Evolutionary conservation across 2,113 vertebrate genomes (phyloP), one percentile per base, ranked within the genome.

Genomic region (Nothobranchius furzeri): DNA sequence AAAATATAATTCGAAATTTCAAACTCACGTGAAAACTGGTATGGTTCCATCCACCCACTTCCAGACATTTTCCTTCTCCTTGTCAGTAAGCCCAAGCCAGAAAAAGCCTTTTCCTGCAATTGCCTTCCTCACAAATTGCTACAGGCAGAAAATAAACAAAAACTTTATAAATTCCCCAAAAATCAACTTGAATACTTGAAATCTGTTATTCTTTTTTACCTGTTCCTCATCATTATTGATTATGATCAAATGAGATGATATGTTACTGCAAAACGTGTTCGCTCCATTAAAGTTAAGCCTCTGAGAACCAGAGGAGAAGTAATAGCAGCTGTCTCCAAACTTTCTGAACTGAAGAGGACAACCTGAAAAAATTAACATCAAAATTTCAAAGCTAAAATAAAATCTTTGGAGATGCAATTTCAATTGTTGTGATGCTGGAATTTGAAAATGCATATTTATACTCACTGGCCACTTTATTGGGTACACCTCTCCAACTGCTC

Each of bases 21-120:
- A 35, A 24, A 94, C 96, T 35, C 85, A 99, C 98, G 82, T 95
- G 78, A 94, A 98, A 64, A 86, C 86, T 17, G 93, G 94, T 45
- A 87, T 14, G 0, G 91, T 95, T 72, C 96, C 96, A 81, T 99
- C 96, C 61, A 95, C 78, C 98, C 98, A 99, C 85, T 91, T 95
- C 98, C 98, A 99, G 36, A 93, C 89, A 53, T 94, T 93, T 87
- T 98, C 97, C 5, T 92, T 86, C 52, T 91, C 92, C 0, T 13
- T 85, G 75, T 99, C 98, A 0, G 94, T 98, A 47, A 99, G 94
- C 36, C 98, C 98, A 15, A 99, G 92, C 98, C 98, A 99, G 83
- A 96, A 96, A 79, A 87, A 96, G 12, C 94, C 93, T 88, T 93
- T 95, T 55, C 92, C 94, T 17, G 70, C 66, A 25, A 94, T 92